Percentiles rank a stretch among this genome's conserved stretches.
Evolutionary conservation across 2,113 vertebrate species (phyloP).

Genomic region (Sapayoa aenigma): DNA sequence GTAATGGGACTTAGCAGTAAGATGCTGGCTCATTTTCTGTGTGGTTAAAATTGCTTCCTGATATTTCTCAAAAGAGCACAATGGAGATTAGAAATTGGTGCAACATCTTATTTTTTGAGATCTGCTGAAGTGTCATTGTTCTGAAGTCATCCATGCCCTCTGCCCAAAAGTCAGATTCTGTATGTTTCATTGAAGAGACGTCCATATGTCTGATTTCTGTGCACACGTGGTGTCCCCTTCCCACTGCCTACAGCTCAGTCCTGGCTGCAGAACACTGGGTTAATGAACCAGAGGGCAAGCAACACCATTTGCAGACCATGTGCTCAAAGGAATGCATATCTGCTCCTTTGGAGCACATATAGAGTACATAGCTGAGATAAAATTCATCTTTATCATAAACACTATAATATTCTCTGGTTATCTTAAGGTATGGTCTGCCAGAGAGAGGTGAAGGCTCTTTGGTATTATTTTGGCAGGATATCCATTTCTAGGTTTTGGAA

Average conservation of each 20-base stretch:
- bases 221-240: background rate
- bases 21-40: background rate
- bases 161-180: background rate
- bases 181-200: background rate
- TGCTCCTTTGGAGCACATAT: background rate
- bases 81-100: background rate
- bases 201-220: background rate
- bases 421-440: background rate
- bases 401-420: background rate
- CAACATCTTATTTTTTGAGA: background rate
- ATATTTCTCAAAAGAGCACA: slow-evolving; percentile 14
- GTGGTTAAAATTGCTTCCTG: slow-evolving; percentile 14
- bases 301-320: background rate
- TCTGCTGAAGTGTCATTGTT: background rate
- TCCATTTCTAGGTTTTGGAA: background rate
- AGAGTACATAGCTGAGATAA: background rate
- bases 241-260: background rate
- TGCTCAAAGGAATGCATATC: background rate
- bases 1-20: background rate
- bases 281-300: background rate
- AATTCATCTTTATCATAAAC: background rate
- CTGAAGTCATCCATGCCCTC: background rate
- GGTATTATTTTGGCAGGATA: background rate
- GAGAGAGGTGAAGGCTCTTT: background rate
- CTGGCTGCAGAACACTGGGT: background rate